Evolutionary conservation across 2,888 invertebrate species (phyloP), one percentile per base, ranked within the genome.

Genomic region (Sinopyrophorus schimmeli): DNA sequence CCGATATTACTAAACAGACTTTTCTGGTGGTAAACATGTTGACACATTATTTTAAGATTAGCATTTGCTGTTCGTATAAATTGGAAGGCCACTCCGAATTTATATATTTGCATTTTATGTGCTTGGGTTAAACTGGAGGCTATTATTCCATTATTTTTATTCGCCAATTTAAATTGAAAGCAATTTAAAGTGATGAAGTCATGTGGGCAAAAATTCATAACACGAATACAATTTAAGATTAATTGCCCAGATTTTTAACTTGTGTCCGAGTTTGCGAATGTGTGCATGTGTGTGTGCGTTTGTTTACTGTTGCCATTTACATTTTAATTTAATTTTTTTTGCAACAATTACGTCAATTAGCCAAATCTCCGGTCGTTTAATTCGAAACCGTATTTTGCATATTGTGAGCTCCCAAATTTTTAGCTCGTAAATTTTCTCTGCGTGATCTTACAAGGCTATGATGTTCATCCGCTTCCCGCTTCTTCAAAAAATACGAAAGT

Each of bases 101-200:
- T 1, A 28, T 2, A 2, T 32, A 20, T 32, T 32, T 32, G 17
- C 20, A 32, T 20, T 32, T 18, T 32, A 15, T 12, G 17, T 20
- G 32, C 18, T 27, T 27, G 11, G 17, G 7, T 16, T 24, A 26
- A 48, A 31, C 42, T 42, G 26, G 30, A 17, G 7, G 37, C 23
- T 28, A 48, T 48, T 48, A 48, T 48, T 42, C 42, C 21, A 48
- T 48, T 38, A 48, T 42, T 48, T 37, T 42, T 27, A 48, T 48
- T 48, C 32, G 42, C 35, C 48, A 42, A 38, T 42, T 48, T 48
- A 48, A 48, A 48, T 48, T 48, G 48, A 38, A 18, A 24, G 23
- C 40, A 48, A 48, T 42, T 48, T 48, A 48, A 16, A 28, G 26
- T 26, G 37, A 47, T 47, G 46, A 47, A 37, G 35, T 44, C 44